A percentile compares a stretch with the other conserved stretches of the same genome.
These are phyloP conservation scores for Trichonephila clavata DNA, from an alignment of 1,140 invertebrate genomes.

Conservation along the genomic window DNA sequence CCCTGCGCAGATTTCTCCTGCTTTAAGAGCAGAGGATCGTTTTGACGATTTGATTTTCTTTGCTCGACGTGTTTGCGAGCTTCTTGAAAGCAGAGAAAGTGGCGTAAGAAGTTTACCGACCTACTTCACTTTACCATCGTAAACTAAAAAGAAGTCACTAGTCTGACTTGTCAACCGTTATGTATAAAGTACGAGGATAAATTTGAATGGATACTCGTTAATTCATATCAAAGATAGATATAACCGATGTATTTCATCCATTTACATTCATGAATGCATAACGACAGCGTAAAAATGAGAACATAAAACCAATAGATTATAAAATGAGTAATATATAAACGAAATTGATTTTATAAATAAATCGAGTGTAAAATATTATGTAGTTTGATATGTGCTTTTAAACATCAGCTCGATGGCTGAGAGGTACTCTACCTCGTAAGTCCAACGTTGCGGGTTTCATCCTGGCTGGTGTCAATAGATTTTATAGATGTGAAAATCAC, in stretches of 20 bases:
- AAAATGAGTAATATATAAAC: too few relatives aligned
- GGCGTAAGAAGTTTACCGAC: slow-evolving; percentile 18
- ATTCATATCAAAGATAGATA: too few relatives aligned
- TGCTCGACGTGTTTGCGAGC: not conserved
- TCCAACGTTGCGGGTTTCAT: too few relatives aligned
- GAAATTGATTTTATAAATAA: too few relatives aligned
- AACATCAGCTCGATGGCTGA: too few relatives aligned
- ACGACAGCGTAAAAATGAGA: not conserved
- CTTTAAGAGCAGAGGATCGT: slow-evolving; percentile 39
- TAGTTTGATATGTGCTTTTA: too few relatives aligned
- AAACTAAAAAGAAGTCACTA: not conserved
- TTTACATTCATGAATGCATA: not conserved
- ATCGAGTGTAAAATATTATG: too few relatives aligned
- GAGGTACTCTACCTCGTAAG: too few relatives aligned
- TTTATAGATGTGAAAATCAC: too few relatives aligned
- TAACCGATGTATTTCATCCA: not conserved
- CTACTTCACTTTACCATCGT: not conserved
- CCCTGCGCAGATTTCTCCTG: slow-evolving; percentile 44
- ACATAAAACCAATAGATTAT: too few relatives aligned
- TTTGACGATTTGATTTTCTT: slow-evolving; percentile 32
- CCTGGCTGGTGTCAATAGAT: too few relatives aligned
- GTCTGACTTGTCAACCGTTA: not conserved
- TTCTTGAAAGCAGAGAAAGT: not conserved
- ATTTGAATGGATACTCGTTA: not conserved
- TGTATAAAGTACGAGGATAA: not conserved